Evolutionary conservation across 30 jellyfish, hydroid and myxozoan species (phyloP), one percentile per base, ranked within the genome.

Genomic region (Hydractinia symbiolongicarpus): DNA sequence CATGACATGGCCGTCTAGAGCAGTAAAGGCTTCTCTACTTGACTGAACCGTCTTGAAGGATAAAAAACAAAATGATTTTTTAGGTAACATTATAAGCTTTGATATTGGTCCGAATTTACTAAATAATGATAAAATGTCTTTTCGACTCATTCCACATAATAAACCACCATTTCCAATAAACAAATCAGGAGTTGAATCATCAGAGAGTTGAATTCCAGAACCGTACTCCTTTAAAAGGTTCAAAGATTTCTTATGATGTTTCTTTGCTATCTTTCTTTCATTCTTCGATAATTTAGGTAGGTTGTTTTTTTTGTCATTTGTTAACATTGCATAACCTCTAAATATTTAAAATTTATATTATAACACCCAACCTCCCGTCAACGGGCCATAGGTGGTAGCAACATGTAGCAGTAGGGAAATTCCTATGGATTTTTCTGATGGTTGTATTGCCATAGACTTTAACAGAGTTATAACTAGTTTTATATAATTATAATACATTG

Each of bases 141-240:
- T 73, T 60, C 98, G 81, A 14, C 72, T 88, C 71, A 87, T 70
- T n/a, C 95, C 96, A 81, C 95, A 86, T 50, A 93, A 52, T 13
- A 87, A 81, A 17, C 98, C 98, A 7, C 96, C 98, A 81, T 93
- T 93, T 10, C 96, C 96, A 50, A 93, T 66, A 49, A 93, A 78
- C 57, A 93, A 76, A 79, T 87, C 95, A 9, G 79, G 76, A 16
- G 98, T 87, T 8, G 98, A 96, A 16, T 69, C 76, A 17, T 83
- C 85, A 8, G 98, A 83, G 8, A 86, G 54, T 9, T 77, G 15
- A 4, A 82, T 66, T 6, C 74, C 73, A 19, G 83, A 88, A 40
- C 73, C 61, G 52, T 79, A 77, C 58, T 87, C 88, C n/a, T 72
- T 72, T 69, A 66, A 73, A 15, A 86, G 89, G 7, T 88, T 74